Base-by-base conservation (phyloP, 2,888 invertebrate genomes). In the Nomada fabriciana region DNA sequence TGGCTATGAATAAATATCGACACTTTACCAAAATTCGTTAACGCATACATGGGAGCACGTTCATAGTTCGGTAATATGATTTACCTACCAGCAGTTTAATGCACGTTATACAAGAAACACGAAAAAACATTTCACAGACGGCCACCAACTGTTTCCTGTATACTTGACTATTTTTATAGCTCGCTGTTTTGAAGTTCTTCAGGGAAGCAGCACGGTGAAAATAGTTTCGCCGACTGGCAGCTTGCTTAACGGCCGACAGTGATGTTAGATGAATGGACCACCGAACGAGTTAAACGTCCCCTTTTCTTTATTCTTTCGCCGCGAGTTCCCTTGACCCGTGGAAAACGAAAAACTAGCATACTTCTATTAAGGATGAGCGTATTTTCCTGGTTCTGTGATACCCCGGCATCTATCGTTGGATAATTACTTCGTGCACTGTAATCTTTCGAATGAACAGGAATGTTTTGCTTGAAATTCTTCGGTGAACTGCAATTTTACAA, bases 161-260 rank as follows among this genome's bases (percentile, higher is more conserved):
- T 5, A 64, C 55, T 11, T 20, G 55, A 43, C 83, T 76, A 80
- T 79, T 84, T 84, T 83, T 75, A 79, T 65, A 36, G 57, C 43
- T 20, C 13, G 53, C 57, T 57, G 64, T 71, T 84, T 74, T 60
- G 53, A 76, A 78, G 64, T 72, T 77, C 80, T 69, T 61, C 20
- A 42, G 11, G 61, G 68, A 63, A 82, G 70, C 18, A 68, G 29
- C 63, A 25, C 36, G 63, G 74, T 83, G 85, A 80, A 83, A 89
- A 88, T 86, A 88, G 77, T 85, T 85, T 79, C 80, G 81, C 76
- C 70, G 76, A 74, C 80, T 72, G 72, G 82, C 73, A 80, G 88
- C 76, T 84, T 84, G 86, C 89, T 87, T 83, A 89, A 84, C 79
- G 55, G 50, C 75, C 70, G 86, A 86, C 87, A 83, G 86, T 88